A percentile compares a stretch with the other conserved stretches of the same genome.
Conservation (phyloP, 2,888 invertebrate species). For the Lasius platythorax region DNA sequence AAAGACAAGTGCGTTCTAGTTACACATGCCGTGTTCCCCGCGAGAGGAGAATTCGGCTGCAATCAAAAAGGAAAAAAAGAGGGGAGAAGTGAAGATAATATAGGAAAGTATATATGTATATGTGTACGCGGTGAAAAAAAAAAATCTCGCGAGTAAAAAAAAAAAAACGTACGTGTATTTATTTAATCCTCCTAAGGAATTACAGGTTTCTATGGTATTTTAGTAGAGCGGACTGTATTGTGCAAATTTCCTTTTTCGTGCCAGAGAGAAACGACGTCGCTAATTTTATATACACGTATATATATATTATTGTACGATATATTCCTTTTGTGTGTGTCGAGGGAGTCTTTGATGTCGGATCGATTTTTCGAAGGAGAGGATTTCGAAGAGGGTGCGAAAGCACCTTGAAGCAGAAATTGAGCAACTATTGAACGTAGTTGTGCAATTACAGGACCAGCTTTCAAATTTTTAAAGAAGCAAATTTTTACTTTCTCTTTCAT, state of each 20-base stretch:
- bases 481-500: slow-evolving; percentile 7
- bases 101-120: slow-evolving; percentile 38
- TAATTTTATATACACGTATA: slow-evolving; percentile 76
- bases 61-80: slow-evolving; percentile 44
- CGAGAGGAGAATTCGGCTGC: slow-evolving; percentile 39
- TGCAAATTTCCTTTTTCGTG: slow-evolving; percentile 69
- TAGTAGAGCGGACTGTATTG: slow-evolving; percentile 70
- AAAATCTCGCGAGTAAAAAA: slow-evolving; percentile 22
- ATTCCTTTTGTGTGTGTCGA: slow-evolving; percentile 19
- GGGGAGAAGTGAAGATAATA: slow-evolving; percentile 23
- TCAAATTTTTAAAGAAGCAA: background rate
- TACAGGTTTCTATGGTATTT: slow-evolving; percentile 77
- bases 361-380: slow-evolving; percentile 8
- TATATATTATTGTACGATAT: slow-evolving; percentile 62
- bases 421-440: slow-evolving; percentile 10
- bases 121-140: background rate
- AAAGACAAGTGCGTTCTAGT: slow-evolving; percentile 63
- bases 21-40: slow-evolving; percentile 44
- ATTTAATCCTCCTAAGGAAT: slow-evolving; percentile 71
- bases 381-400: background rate
- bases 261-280: slow-evolving; percentile 70
- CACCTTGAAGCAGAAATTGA: slow-evolving; percentile 15
- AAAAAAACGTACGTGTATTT: slow-evolving; percentile 64
- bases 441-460: slow-evolving; percentile 5
- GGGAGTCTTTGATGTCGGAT: slow-evolving; percentile 15